Percentiles rank a stretch among this genome's conserved stretches.
phyloP scores from a whole-genome alignment of 2,113 vertebrate species.

The Orientallactaga bullata region DNA sequence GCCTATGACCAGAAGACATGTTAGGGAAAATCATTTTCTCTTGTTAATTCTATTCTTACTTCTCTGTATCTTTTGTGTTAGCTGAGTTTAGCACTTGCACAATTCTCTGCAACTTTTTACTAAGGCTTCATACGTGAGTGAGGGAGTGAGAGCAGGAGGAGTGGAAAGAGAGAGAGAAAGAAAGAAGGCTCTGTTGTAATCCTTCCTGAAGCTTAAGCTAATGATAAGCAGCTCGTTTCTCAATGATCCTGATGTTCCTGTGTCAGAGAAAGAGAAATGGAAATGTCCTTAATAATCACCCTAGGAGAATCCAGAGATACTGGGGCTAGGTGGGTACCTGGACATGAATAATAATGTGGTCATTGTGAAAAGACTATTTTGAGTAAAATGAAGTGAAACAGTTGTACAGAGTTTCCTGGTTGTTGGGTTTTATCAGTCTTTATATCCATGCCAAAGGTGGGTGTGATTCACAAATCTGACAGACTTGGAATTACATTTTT shows the following conservation, averaged over 20 bases:
- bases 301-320: background rate
- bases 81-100: background rate
- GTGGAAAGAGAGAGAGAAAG: background rate
- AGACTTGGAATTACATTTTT: constrained; percentile 3
- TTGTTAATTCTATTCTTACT: constrained; percentile 36
- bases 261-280: background rate
- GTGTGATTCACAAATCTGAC: constrained; percentile 1
- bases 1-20: background rate
- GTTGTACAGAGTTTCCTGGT: background rate
- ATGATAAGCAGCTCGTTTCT: background rate
- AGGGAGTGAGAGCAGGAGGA: background rate
- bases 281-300: background rate
- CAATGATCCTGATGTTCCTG: background rate
- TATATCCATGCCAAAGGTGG: background rate
- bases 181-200: background rate
- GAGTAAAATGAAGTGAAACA: constrained; percentile 29
- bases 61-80: background rate
- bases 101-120: constrained; percentile 30
- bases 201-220: background rate
- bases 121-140: background rate
- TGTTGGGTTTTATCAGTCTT: background rate
- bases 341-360: background rate
- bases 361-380: background rate
- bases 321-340: background rate
- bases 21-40: background rate